Conservation (phyloP, 1,140 invertebrate genomes). For the Temnothorax nylanderi region DNA sequence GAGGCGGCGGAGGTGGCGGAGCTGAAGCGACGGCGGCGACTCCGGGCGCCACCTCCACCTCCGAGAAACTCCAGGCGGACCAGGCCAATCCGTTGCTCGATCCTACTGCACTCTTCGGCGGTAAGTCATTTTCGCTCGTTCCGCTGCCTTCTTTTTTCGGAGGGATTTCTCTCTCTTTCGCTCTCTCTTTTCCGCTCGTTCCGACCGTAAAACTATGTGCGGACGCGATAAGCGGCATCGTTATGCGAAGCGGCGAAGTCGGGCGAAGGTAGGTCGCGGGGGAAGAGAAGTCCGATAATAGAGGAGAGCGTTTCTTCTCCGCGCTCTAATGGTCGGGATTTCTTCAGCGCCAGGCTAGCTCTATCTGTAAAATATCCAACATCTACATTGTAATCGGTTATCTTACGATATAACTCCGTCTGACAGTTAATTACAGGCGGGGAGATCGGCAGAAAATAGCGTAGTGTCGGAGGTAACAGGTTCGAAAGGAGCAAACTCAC, state of each 20-base stretch:
- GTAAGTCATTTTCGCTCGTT: slow-evolving; percentile 77
- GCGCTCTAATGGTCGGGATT: slow-evolving; percentile 23
- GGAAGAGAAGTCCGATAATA: slow-evolving; percentile 40
- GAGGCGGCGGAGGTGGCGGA: slow-evolving; percentile 79
- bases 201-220: neutral
- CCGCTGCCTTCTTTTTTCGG: neutral
- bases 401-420: neutral
- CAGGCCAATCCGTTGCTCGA: slow-evolving; percentile 85
- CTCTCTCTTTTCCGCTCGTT: slow-evolving; percentile 2
- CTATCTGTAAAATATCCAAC: neutral
- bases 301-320: neutral
- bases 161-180: slow-evolving; percentile 3
- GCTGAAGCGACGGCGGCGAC: slow-evolving; percentile 80
- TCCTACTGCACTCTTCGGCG: slow-evolving; percentile 84
- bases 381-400: slow-evolving; percentile 12
- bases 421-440: slow-evolving; percentile 28
- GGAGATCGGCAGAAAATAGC: neutral
- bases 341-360: neutral
- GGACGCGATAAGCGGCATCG: slow-evolving; percentile 50
- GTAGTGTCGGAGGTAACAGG: neutral
- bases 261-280: neutral
- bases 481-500: neutral
- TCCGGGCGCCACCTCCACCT: slow-evolving; percentile 83
- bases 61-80: slow-evolving; percentile 84
- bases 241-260: slow-evolving; percentile 20